phyloP scores from a whole-genome alignment of 1,140 invertebrate genomes.

The Brachystomella parvula region DNA sequence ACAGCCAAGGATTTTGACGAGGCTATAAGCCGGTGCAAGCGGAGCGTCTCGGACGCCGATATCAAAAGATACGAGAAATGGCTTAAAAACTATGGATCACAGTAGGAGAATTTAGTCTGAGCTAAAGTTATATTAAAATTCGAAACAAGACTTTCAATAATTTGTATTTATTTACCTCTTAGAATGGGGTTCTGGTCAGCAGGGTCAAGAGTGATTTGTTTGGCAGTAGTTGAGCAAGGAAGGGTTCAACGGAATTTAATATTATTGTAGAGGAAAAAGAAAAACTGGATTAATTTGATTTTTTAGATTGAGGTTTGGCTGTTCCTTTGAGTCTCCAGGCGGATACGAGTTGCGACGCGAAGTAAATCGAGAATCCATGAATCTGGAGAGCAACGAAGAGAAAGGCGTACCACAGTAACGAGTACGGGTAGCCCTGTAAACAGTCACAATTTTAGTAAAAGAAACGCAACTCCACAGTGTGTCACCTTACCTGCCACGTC shows the following conservation, averaged over 20 bases:
- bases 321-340: constrained; percentile 72
- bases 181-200: too few relatives aligned
- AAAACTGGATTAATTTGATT: neutral
- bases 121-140: neutral
- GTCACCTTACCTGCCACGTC: constrained; percentile 63
- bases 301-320: neutral
- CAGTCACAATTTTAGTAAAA: constrained; percentile 5
- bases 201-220: too few relatives aligned
- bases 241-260: too few relatives aligned
- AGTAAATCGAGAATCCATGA: constrained; percentile 81
- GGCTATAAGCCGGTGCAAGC: constrained; percentile 52
- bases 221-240: too few relatives aligned
- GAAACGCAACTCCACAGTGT: neutral
- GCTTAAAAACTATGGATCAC: constrained; percentile 53
- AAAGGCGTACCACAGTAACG: constrained; percentile 88
- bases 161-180: too few relatives aligned
- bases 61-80: constrained; percentile 53
- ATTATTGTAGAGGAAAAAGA: too few relatives aligned
- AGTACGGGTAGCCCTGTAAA: constrained; percentile 78
- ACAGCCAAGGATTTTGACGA: constrained; percentile 53
- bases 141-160: neutral
- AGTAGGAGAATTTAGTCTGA: constrained; percentile 6
- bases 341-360: constrained; percentile 72
- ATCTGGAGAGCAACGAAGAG: constrained; percentile 80
- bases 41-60: constrained; percentile 52